Conservation (phyloP, 2,113 vertebrate genomes). For the Semnornis frantzii region DNA sequence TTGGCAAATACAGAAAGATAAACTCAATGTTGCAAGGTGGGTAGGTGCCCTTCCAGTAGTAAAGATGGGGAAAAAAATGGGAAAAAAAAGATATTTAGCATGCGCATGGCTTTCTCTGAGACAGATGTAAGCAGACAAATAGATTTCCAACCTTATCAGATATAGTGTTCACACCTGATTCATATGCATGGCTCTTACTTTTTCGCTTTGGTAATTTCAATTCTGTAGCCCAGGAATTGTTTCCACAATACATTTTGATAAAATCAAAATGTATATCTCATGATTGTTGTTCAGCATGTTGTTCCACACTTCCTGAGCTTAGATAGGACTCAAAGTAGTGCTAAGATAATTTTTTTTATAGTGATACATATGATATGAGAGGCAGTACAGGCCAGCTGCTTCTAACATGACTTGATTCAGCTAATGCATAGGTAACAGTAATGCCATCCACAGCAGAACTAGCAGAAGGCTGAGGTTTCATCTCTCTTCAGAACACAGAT, state of each 20-base stretch:
- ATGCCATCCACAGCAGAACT: neutral
- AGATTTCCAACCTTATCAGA: neutral
- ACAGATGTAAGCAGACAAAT: neutral
- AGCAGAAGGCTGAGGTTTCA: conserved; percentile 23
- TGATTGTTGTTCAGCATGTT: neutral
- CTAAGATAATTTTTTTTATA: neutral
- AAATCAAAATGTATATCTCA: neutral
- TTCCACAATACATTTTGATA: neutral
- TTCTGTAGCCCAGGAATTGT: neutral
- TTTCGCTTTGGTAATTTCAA: neutral
- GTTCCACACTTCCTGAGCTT: neutral
- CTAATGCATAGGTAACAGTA: neutral
- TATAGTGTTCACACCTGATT: neutral
- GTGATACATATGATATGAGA: neutral
- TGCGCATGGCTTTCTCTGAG: neutral
- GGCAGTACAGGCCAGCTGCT: neutral
- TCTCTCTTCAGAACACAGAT: neutral
- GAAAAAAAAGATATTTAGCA: neutral
- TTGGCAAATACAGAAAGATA: neutral
- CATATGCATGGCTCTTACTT: neutral
- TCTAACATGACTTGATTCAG: conserved; percentile 4
- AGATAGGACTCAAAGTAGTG: neutral
- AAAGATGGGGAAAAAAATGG: neutral
- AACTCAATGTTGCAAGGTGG: neutral
- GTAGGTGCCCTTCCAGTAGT: neutral